phyloP scores from a whole-genome alignment of 2,113 vertebrate species.

The Callospermophilus lateralis region DNA sequence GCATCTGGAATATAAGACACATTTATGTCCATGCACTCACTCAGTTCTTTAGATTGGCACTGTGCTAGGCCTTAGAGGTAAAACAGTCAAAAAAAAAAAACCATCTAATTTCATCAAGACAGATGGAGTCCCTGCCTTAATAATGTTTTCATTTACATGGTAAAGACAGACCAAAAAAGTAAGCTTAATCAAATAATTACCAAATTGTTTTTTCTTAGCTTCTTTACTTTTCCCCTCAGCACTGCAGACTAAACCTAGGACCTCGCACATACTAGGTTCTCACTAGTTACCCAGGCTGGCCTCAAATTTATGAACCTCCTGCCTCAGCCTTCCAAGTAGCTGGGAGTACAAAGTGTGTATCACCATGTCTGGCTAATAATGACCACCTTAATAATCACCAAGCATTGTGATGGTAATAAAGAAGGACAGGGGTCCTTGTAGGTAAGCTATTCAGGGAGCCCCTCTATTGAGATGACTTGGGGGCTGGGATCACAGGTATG shows the following conservation, averaged over 20 bases:
- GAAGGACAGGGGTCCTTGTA: not conserved
- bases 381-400: not conserved
- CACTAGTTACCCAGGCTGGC: not conserved
- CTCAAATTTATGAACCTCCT: not conserved
- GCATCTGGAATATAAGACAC: not conserved
- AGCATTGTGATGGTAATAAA: not conserved
- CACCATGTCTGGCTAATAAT: not conserved
- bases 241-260: not conserved
- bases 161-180: not conserved
- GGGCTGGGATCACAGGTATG: not conserved
- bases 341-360: not conserved
- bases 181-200: not conserved
- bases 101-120: not conserved
- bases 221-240: not conserved
- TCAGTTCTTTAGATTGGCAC: constrained; percentile 37
- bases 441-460: not conserved
- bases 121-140: not conserved
- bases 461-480: not conserved
- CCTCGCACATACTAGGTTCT: no score
- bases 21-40: not conserved
- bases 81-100: not conserved
- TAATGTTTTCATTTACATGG: not conserved
- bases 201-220: not conserved
- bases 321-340: not conserved
- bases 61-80: not conserved